Percentiles rank a stretch among this genome's conserved stretches.
Evolutionary conservation across 2,888 invertebrate species (phyloP).

Genomic region (Alviniconcha strummeri): DNA sequence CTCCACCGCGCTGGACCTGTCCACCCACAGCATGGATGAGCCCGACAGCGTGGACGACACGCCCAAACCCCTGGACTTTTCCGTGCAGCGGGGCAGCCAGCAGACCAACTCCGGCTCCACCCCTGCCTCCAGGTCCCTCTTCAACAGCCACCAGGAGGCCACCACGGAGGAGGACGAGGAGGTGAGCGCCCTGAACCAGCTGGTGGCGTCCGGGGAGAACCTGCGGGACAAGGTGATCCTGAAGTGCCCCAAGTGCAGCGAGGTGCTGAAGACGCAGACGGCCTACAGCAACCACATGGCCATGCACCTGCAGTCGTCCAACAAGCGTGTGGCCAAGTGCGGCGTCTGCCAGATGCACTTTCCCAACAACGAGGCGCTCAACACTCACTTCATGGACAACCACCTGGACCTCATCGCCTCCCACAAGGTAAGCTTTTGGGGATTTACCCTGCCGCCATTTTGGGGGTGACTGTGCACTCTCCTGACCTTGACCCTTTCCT

Average conservation of each 20-base stretch:
- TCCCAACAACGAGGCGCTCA: conserved; percentile 64
- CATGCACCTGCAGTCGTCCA: conserved; percentile 51
- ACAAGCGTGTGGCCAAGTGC: conserved; percentile 66
- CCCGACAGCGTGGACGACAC: conserved; percentile 21
- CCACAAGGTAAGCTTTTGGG: conserved; percentile 44
- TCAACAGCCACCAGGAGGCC: background rate
- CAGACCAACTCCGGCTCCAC: background rate
- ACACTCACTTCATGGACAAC: conserved; percentile 66
- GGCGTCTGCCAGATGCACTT: conserved; percentile 68
- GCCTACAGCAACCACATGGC: conserved; percentile 67
- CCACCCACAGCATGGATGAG: conserved; percentile 29
- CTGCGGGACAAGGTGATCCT: conserved; percentile 30
- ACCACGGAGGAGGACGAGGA: conserved; percentile 7
- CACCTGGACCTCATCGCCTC: conserved; percentile 64
- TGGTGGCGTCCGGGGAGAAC: conserved; percentile 17
- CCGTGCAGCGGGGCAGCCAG: conserved; percentile 32
- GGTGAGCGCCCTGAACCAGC: conserved; percentile 18
- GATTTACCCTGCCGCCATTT: too few species aligned
- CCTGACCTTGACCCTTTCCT: too few species aligned
- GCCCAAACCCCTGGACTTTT: conserved; percentile 47
- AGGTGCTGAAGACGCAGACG: conserved; percentile 58
- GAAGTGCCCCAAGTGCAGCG: conserved; percentile 63
- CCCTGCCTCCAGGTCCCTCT: background rate
- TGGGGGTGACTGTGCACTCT: too few species aligned
- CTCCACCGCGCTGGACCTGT: conserved; percentile 35